Percentiles rank a stretch among this genome's conserved stretches.
Evolutionary conservation across 2,888 invertebrate species (phyloP).

Genomic region (Pammene fasciana): DNA sequence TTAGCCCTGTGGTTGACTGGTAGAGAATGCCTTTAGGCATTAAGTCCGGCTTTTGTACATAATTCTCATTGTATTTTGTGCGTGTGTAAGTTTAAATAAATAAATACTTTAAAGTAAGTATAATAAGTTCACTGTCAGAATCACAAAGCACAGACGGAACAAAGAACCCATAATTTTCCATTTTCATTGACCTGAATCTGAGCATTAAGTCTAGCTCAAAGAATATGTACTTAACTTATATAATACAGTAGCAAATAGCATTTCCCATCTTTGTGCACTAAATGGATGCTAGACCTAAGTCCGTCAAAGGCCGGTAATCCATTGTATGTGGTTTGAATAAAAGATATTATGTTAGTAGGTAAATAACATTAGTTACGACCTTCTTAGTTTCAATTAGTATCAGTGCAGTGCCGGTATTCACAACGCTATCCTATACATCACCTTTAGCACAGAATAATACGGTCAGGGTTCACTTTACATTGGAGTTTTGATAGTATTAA

Average conservation of each 20-base stretch:
- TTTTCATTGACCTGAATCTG: constrained; percentile 3
- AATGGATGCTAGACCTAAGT: constrained; percentile 11
- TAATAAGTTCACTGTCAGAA: neutral
- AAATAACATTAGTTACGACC: neutral
- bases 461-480: too few species aligned
- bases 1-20: too few species aligned
- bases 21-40: too few species aligned
- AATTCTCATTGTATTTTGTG: too few species aligned
- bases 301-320: constrained; percentile 22
- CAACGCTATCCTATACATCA: neutral
- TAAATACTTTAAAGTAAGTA: too few species aligned
- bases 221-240: neutral
- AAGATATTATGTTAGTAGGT: neutral
- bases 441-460: too few species aligned
- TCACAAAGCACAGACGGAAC: neutral
- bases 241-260: constrained; percentile 5
- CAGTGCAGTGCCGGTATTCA: neutral
- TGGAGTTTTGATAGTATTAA: too few species aligned
- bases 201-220: constrained; percentile 8
- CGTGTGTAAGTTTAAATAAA: too few species aligned
- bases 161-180: neutral
- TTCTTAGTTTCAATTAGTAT: neutral
- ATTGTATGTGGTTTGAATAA: neutral
- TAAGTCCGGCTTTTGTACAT: too few species aligned
- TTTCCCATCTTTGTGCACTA: constrained; percentile 17